Conservation (phyloP, 2,888 invertebrate genomes). For the Tipula confusa region DNA sequence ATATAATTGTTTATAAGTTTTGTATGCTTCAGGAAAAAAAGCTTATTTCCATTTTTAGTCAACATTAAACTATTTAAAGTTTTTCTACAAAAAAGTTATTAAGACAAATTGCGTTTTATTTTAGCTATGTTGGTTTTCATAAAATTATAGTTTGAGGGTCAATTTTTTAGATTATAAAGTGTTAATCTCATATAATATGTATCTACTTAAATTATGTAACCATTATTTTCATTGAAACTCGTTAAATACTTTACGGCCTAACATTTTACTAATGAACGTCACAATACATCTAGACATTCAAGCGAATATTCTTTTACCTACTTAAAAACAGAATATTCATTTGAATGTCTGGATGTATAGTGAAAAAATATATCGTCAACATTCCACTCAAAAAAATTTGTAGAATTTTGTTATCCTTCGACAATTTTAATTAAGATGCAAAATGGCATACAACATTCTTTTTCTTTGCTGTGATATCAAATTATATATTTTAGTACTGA, state of each 20-base stretch:
- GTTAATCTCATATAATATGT: too few relatives aligned
- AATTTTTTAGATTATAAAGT: too few relatives aligned
- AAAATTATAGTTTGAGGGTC: too few relatives aligned
- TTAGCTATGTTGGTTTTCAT: too few relatives aligned
- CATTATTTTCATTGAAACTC: too few relatives aligned
- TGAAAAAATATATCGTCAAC: background rate
- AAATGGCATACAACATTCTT: too few relatives aligned
- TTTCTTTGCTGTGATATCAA: too few relatives aligned
- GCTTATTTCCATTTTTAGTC: background rate
- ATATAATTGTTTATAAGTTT: background rate
- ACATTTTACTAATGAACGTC: background rate
- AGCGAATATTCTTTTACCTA: background rate
- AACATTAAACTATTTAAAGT: background rate
- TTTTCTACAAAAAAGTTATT: background rate
- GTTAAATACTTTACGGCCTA: too few relatives aligned
- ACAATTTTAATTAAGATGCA: too few relatives aligned
- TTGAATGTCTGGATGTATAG: background rate
- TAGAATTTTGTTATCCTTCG: too few relatives aligned
- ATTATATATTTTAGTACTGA: too few relatives aligned
- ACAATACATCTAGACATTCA: background rate
- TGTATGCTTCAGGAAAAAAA: background rate
- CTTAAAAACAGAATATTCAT: background rate
- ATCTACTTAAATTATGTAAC: too few relatives aligned
- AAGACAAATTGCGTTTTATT: background rate
- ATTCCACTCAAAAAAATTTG: background rate